These are phyloP conservation scores for Drosophila atroscutellata DNA, from an alignment of 2,888 invertebrate genomes.

Conservation along the genomic window DNA sequence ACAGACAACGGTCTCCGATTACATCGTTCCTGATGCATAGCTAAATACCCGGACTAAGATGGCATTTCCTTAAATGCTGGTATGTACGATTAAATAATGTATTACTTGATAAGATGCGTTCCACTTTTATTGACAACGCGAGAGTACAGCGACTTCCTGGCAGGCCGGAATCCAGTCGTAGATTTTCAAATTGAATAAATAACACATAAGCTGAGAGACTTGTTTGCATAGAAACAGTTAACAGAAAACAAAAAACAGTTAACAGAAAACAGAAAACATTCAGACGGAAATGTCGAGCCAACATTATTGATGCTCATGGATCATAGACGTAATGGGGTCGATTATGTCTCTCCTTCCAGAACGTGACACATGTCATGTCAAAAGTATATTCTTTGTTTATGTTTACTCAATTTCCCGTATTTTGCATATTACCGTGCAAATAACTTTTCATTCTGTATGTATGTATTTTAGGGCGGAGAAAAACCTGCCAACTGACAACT, in stretches of 20 bases:
- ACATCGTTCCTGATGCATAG: constrained; percentile 14
- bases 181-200: constrained; percentile 4
- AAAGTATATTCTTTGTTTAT: not conserved
- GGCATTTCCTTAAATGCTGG: not conserved
- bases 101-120: not conserved
- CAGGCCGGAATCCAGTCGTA: not conserved
- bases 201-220: constrained; percentile 4
- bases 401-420: not conserved
- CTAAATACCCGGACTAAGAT: not conserved
- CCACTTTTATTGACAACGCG: not conserved
- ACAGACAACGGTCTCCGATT: constrained; percentile 10
- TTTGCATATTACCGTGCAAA: not conserved
- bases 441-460: not conserved
- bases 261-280: not conserved
- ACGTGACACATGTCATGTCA: constrained; percentile 1
- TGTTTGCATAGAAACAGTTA: not conserved
- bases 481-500: not conserved
- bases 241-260: not conserved
- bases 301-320: not conserved
- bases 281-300: not conserved
- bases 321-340: not conserved
- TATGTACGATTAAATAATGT: not conserved
- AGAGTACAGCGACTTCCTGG: not conserved
- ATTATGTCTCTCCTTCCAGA: not conserved
- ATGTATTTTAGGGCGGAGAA: not conserved